Percentiles rank a stretch among this genome's conserved stretches.
Conservation (phyloP, 1,140 invertebrate species). For the Zaprionus kolodkinae region DNA sequence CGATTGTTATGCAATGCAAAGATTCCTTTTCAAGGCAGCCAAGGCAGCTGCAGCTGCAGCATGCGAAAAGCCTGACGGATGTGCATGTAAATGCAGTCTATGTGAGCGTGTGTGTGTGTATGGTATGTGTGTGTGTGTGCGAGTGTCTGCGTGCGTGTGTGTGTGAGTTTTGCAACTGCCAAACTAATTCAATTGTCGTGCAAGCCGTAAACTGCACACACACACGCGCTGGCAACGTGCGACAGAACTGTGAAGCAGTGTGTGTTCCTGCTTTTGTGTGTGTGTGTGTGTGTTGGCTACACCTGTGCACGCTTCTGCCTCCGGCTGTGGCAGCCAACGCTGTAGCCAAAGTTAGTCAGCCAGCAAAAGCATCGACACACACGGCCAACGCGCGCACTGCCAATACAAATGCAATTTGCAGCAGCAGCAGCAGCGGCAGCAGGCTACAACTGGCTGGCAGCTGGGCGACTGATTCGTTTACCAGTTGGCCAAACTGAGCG, state of each 20-base stretch:
- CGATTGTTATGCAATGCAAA: constrained; percentile 58
- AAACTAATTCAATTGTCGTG: constrained; percentile 81
- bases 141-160: constrained; percentile 23
- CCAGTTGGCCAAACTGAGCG: constrained; percentile 51
- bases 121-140: constrained; percentile 7
- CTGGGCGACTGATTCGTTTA: constrained; percentile 80
- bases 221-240: too few species aligned
- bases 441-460: constrained; percentile 74
- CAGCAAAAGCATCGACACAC: constrained; percentile 58
- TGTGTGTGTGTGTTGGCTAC: constrained; percentile 46
- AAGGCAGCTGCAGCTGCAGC: constrained; percentile 1
- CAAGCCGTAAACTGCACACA: constrained; percentile 43
- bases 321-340: constrained; percentile 9
- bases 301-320: constrained; percentile 23
- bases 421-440: constrained; percentile 8
- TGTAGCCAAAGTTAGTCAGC: constrained; percentile 52
- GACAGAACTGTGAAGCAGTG: background rate
- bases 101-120: constrained; percentile 31
- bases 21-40: constrained; percentile 20
- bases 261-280: constrained; percentile 2
- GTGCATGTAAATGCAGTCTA: constrained; percentile 49
- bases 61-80: constrained; percentile 41
- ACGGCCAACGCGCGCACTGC: constrained; percentile 51
- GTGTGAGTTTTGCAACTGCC: constrained; percentile 61
- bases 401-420: constrained; percentile 83